Conservation (phyloP, 2,113 vertebrate species). For the Chaetura pelagica region DNA sequence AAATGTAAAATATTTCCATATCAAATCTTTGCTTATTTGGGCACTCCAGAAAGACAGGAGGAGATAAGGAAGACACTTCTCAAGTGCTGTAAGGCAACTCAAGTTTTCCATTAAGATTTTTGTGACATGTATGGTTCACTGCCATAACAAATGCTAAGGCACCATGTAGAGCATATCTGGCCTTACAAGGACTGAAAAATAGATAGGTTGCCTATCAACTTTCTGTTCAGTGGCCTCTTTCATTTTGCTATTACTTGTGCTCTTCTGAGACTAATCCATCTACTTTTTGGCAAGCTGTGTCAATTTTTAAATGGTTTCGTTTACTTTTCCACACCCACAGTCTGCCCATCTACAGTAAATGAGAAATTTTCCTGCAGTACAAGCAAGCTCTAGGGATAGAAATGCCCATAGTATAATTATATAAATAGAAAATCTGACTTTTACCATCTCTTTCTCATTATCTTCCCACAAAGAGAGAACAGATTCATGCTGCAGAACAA, state of each 20-base stretch:
- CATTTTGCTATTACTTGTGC: neutral
- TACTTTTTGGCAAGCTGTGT: neutral
- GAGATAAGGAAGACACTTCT: neutral
- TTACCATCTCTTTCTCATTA: neutral
- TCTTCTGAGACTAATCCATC: constrained; percentile 17
- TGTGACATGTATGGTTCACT: neutral
- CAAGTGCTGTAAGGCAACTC: neutral
- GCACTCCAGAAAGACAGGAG: neutral
- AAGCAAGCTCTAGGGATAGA: neutral
- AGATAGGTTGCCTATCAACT: neutral
- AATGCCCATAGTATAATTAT: neutral
- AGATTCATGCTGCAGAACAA: neutral
- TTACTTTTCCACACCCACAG: neutral
- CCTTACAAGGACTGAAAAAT: neutral
- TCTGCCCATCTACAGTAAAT: neutral
- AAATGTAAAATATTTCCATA: neutral
- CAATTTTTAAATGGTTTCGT: constrained; percentile 14
- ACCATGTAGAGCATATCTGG: neutral
- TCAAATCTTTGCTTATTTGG: neutral
- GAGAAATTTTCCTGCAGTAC: neutral
- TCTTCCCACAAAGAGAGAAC: neutral
- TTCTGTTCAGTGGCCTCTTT: neutral
- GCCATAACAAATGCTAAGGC: neutral
- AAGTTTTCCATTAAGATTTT: neutral
- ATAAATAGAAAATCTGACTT: neutral